phyloP scores from a whole-genome alignment of 2,888 invertebrate genomes.

The Sclerodermus sp. region DNA sequence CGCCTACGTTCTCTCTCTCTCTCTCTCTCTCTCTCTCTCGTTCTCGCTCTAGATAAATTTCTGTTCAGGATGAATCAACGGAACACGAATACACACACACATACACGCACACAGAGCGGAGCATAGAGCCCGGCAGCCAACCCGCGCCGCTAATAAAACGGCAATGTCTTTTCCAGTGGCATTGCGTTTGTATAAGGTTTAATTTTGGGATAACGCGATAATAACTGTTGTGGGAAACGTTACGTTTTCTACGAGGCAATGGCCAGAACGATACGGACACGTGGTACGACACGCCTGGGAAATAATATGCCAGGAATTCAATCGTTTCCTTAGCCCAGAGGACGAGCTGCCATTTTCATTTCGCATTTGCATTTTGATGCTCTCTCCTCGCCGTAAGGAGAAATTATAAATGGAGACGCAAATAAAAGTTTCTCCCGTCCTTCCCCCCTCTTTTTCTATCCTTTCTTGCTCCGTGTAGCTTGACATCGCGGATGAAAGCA shows the following conservation, averaged over 20 bases:
- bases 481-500: too few species aligned
- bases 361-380: neutral
- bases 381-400: neutral
- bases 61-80: too few species aligned
- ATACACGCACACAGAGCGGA: conserved; percentile 1
- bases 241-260: conserved; percentile 22
- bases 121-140: too few species aligned
- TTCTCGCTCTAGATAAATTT: too few species aligned
- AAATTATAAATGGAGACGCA: neutral
- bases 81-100: too few species aligned
- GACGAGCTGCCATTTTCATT: neutral
- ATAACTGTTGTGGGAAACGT: conserved; percentile 44
- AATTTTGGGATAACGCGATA: conserved; percentile 49
- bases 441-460: too few species aligned
- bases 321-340: conserved; percentile 16
- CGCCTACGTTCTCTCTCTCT: neutral
- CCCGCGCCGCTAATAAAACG: too few species aligned
- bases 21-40: neutral
- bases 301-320: conserved; percentile 44
- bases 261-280: conserved; percentile 28
- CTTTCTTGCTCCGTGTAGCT: too few species aligned
- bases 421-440: neutral
- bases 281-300: conserved; percentile 45
- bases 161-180: conserved; percentile 9
- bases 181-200: conserved; percentile 24